phyloP scores from a whole-genome alignment of 2,113 vertebrate species.

The Nibea coibor region DNA sequence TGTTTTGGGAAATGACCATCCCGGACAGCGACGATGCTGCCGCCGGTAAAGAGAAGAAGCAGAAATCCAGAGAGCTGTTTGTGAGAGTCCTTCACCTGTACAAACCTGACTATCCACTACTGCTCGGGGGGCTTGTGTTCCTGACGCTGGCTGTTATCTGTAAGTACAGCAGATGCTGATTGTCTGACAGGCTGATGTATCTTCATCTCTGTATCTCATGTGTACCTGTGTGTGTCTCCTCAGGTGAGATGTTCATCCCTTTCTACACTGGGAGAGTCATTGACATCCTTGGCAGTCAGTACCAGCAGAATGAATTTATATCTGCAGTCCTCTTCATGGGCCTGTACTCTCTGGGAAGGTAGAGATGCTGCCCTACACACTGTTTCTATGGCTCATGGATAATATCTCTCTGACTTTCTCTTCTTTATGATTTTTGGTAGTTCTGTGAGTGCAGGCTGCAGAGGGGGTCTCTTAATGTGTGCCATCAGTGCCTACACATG shows the following conservation, averaged over 20 bases:
- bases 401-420: neutral
- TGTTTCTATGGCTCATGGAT: neutral
- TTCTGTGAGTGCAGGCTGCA: slow-evolving; percentile 76
- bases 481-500: slow-evolving; percentile 68
- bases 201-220: no score
- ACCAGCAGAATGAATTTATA: slow-evolving; percentile 72
- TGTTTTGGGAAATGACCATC: slow-evolving; percentile 81
- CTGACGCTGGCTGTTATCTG: slow-evolving; percentile 80
- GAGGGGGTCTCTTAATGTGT: slow-evolving; percentile 77
- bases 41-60: slow-evolving; percentile 19
- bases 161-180: slow-evolving; percentile 68
- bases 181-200: neutral
- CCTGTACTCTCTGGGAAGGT: slow-evolving; percentile 86
- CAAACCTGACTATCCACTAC: slow-evolving; percentile 46
- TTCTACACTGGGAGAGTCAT: slow-evolving; percentile 87
- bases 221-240: neutral
- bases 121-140: slow-evolving; percentile 76
- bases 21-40: slow-evolving; percentile 57
- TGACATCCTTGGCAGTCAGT: slow-evolving; percentile 85
- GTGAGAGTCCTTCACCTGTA: slow-evolving; percentile 73
- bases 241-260: slow-evolving; percentile 82
- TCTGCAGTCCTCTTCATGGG: slow-evolving; percentile 80
- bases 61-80: slow-evolving; percentile 70
- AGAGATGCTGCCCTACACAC: neutral
- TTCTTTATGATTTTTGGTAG: slow-evolving; percentile 36